These are phyloP conservation scores for Pandemis corylana DNA, from an alignment of 2,888 invertebrate genomes.

Conservation along the genomic window DNA sequence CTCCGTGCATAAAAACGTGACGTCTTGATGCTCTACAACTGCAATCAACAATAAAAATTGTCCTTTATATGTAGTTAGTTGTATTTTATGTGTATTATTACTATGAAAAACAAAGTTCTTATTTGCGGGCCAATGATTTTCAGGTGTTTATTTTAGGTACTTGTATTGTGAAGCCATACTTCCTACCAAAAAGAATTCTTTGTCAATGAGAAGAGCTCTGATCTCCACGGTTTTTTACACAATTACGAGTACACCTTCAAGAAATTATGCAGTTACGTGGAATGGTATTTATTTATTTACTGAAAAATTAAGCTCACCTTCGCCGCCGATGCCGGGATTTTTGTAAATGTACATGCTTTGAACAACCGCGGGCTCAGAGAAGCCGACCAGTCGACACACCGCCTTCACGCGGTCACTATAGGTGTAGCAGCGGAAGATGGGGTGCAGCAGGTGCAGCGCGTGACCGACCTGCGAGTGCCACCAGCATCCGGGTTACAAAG, in stretches of 20 bases:
- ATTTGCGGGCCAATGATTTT: too few relatives aligned
- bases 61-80: neutral
- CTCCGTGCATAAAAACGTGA: constrained; percentile 93
- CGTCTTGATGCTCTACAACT: constrained; percentile 94
- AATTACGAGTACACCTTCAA: too few relatives aligned
- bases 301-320: constrained; percentile 84
- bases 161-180: too few relatives aligned
- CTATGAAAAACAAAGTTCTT: too few relatives aligned
- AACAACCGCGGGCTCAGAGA: constrained; percentile 92
- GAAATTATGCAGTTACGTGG: too few relatives aligned
- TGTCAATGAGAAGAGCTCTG: too few relatives aligned
- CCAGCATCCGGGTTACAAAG: neutral
- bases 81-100: neutral
- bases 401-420: constrained; percentile 93
- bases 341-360: constrained; percentile 99
- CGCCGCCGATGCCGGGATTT: constrained; percentile 95
- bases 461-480: constrained; percentile 89
- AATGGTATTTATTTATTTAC: too few relatives aligned
- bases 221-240: too few relatives aligned
- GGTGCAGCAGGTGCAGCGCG: constrained; percentile 92
- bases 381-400: constrained; percentile 89
- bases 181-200: too few relatives aligned
- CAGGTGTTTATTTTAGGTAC: too few relatives aligned
- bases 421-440: constrained; percentile 92
- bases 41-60: constrained; percentile 49